Conservation (phyloP, 2,888 invertebrate species). For the Drosophila ustulata region DNA sequence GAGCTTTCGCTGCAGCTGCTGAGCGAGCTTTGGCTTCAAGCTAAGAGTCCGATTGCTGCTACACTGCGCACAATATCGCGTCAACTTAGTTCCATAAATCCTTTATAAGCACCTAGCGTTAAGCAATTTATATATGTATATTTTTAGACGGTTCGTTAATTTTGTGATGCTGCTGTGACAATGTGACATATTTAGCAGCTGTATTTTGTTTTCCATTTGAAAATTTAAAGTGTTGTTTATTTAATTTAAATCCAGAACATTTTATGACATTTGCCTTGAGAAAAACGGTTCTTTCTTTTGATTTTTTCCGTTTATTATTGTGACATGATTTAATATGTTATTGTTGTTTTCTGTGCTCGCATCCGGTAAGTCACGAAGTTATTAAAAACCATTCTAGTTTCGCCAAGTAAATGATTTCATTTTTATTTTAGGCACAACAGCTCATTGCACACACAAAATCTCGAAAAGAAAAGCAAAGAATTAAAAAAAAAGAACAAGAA, state of each 20-base stretch:
- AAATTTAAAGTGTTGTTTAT: slow-evolving; percentile 68
- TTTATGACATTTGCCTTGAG: slow-evolving; percentile 57
- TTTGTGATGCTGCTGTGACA: slow-evolving; percentile 33
- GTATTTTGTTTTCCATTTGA: slow-evolving; percentile 23
- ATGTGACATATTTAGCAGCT: slow-evolving; percentile 58
- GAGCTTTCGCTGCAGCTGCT: slow-evolving; percentile 38
- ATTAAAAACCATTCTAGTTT: slow-evolving; percentile 67
- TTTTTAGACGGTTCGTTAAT: slow-evolving; percentile 23
- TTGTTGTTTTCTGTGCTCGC: slow-evolving; percentile 54
- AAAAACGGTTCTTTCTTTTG: slow-evolving; percentile 22
- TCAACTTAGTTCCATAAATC: slow-evolving; percentile 19
- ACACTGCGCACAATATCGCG: slow-evolving; percentile 41
- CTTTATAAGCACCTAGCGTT: slow-evolving; percentile 10
- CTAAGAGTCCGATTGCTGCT: slow-evolving; percentile 11
- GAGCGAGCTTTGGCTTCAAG: slow-evolving; percentile 37
- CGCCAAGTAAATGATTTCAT: slow-evolving; percentile 78
- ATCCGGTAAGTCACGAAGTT: slow-evolving; percentile 76
- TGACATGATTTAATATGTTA: slow-evolving; percentile 51
- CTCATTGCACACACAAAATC: slow-evolving; percentile 56
- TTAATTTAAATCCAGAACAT: slow-evolving; percentile 61
- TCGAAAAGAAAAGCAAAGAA: slow-evolving; percentile 20
- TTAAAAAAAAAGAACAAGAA: slow-evolving; percentile 30
- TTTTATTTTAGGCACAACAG: slow-evolving; percentile 79
- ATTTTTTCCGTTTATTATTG: slow-evolving; percentile 51
- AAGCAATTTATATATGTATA: slow-evolving; percentile 25